Conservation (phyloP, 2,797 vertebrate genomes). For the Malacoraja senta region DNA sequence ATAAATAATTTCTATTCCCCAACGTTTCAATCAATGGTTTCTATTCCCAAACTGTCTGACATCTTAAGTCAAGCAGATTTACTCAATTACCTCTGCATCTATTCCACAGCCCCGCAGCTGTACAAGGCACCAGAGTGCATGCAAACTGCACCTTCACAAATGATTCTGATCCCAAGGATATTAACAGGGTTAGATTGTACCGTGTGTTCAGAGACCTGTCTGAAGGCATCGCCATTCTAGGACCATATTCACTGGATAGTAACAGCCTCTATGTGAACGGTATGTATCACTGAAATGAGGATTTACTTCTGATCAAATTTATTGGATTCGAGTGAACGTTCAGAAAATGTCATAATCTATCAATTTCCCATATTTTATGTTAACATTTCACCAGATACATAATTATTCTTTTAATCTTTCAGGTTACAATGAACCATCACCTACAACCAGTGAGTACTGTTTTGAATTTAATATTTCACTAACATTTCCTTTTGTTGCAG, state of each 20-base stretch:
- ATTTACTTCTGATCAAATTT: too few species aligned
- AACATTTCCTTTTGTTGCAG: too few species aligned
- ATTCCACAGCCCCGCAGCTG: background rate
- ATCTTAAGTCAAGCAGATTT: too few species aligned
- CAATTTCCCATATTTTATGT: too few species aligned
- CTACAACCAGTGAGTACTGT: background rate
- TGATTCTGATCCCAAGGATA: background rate
- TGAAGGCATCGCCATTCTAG: background rate
- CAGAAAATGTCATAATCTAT: background rate
- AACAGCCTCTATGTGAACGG: constrained; percentile 15
- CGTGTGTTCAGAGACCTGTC: background rate
- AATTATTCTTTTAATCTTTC: background rate
- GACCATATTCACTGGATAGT: constrained; percentile 4
- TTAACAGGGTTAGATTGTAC: background rate
- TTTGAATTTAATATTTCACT: too few species aligned
- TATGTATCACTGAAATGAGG: background rate
- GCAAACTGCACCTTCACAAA: constrained; percentile 13
- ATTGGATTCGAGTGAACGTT: background rate
- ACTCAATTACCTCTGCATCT: background rate
- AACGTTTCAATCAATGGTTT: too few species aligned
- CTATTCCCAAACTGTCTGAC: too few species aligned
- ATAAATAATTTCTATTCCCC: too few species aligned
- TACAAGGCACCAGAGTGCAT: background rate
- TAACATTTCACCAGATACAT: too few species aligned
- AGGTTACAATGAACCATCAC: background rate